phyloP scores from a whole-genome alignment of 2,113 vertebrate genomes.

The Antechinus stuartii region DNA sequence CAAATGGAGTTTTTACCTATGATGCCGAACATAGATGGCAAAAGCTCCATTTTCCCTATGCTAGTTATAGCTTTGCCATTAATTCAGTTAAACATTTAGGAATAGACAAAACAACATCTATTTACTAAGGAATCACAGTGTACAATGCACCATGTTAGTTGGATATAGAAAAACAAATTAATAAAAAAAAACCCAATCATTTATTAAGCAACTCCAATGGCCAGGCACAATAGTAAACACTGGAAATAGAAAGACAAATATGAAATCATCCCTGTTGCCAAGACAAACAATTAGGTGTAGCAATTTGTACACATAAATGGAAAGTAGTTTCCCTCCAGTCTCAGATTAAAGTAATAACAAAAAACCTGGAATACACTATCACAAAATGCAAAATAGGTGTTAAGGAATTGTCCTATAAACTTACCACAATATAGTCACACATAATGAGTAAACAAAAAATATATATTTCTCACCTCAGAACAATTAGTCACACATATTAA shows the following conservation, averaged over 20 bases:
- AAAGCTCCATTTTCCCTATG: background rate
- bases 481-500: no score
- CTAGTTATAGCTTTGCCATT: background rate
- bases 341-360: no score
- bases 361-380: no score
- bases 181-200: background rate
- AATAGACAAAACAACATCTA: background rate
- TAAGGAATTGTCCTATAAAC: background rate
- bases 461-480: no score
- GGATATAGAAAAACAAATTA: background rate
- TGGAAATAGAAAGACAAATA: background rate
- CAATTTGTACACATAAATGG: background rate
- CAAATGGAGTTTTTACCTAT: background rate
- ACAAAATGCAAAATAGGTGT: background rate
- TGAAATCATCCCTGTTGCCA: background rate
- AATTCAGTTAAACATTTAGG: conserved; percentile 25
- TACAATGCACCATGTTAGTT: background rate
- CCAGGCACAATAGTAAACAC: background rate
- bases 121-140: no score
- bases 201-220: background rate
- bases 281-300: background rate
- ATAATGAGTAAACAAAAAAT: background rate
- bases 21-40: background rate
- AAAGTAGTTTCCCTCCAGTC: background rate
- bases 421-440: background rate